A percentile compares a stretch with the other conserved stretches of the same genome.
Evolutionary conservation across 2,797 vertebrate species (phyloP).

Genomic region (Siniperca scherzeri): DNA sequence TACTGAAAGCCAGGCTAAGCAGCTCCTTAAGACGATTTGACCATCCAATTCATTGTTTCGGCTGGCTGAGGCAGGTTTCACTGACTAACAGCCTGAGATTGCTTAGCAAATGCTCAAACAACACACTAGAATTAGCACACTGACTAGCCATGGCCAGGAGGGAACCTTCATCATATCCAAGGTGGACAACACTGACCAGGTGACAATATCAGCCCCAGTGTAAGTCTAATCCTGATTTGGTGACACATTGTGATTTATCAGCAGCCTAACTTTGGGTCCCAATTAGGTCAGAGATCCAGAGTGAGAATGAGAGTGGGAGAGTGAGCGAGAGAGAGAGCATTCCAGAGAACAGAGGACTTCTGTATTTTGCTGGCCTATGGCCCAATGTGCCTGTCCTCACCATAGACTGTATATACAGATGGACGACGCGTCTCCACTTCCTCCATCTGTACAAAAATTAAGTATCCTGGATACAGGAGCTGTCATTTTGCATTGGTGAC

Average conservation of each 20-base stretch:
- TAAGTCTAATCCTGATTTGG: constrained; percentile 9
- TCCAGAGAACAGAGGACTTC: constrained; percentile 77
- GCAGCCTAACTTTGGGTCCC: constrained; percentile 10
- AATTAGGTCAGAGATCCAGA: constrained; percentile 37
- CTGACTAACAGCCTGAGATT: background rate
- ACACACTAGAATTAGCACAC: background rate
- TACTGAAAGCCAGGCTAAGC: background rate
- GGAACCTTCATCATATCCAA: background rate
- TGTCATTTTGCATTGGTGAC: no score
- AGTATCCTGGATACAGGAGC: no score
- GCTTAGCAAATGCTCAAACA: background rate
- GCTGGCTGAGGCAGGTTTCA: constrained; percentile 1
- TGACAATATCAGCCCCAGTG: background rate
- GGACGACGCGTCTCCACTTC: no score
- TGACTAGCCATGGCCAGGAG: background rate
- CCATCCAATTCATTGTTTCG: background rate
- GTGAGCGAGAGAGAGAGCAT: constrained; percentile 48
- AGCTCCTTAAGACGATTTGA: background rate
- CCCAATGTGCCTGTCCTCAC: constrained; percentile 51
- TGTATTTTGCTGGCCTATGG: constrained; percentile 66
- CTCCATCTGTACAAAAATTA: no score
- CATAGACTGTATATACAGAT: background rate
- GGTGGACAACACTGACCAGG: background rate
- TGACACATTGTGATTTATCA: constrained; percentile 20
- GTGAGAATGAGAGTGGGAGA: constrained; percentile 25